These are phyloP conservation scores for Crepidodera aurea DNA, from an alignment of 2,888 invertebrate species.

Conservation along the genomic window DNA sequence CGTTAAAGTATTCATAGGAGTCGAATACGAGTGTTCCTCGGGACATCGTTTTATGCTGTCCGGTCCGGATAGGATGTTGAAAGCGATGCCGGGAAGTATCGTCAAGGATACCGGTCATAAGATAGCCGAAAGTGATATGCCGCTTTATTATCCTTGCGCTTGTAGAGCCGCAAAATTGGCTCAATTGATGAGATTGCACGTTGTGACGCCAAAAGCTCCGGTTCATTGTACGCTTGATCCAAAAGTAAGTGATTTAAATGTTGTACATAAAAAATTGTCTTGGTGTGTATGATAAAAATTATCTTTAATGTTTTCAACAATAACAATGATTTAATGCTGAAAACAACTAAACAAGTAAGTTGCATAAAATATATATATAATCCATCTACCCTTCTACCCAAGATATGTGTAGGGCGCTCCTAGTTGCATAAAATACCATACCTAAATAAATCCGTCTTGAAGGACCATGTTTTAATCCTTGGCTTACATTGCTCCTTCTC, in stretches of 20 bases:
- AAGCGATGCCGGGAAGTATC: slow-evolving; percentile 73
- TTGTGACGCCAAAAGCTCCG: slow-evolving; percentile 90
- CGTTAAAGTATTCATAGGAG: slow-evolving; percentile 92
- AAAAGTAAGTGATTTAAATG: slow-evolving; percentile 65
- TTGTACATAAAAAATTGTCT: too few relatives aligned
- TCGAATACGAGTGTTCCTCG: slow-evolving; percentile 96
- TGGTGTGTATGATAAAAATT: too few relatives aligned
- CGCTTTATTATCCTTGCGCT: slow-evolving; percentile 85
- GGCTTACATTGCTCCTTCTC: too few relatives aligned
- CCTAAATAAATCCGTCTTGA: too few relatives aligned
- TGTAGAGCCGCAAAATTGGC: slow-evolving; percentile 79
- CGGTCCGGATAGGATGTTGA: slow-evolving; percentile 82
- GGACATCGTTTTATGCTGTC: slow-evolving; percentile 97
- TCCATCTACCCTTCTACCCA: too few relatives aligned
- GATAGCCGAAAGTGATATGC: slow-evolving; percentile 89
- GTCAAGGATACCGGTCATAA: slow-evolving; percentile 85
- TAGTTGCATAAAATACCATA: too few relatives aligned
- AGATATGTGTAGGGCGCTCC: too few relatives aligned
- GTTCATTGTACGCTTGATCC: slow-evolving; percentile 89
- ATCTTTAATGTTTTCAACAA: too few relatives aligned
- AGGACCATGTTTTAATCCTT: too few relatives aligned
- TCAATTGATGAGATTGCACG: slow-evolving; percentile 85
- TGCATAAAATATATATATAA: too few relatives aligned
- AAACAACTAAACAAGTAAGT: too few relatives aligned
- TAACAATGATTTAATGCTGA: too few relatives aligned